Evolutionary conservation across 53 echinoderm and acorn worm genomes (phyloP), one percentile per base, ranked within the genome.

Genomic region (Holothuria scabra): DNA sequence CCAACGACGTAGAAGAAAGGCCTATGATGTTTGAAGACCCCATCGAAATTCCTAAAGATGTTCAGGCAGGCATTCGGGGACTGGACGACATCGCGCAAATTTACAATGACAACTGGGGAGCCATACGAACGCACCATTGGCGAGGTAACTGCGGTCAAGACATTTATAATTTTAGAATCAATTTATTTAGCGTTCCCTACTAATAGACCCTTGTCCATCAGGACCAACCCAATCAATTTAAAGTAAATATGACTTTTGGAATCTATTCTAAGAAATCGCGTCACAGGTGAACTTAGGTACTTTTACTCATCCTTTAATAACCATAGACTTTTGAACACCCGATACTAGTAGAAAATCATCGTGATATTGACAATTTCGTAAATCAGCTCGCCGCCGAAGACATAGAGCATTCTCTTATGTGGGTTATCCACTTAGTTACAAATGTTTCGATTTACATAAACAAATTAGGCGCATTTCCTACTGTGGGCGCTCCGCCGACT

Each of bases 251-350:
- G 58, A 14, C 58, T 14, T 57, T 57, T 20, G 58, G 58, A 20
- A 57, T 57, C 13, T 12, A 14, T n/a, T n/a, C n/a, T n/a, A n/a
- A n/a, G n/a, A n/a, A n/a, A n/a, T n/a, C n/a, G n/a, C n/a, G n/a
- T n/a, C 13, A 57, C 58, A 12, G 20, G 13, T 20, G 20, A 14
- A 57, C 13, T 57, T 5, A 48, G 78, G 0, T 78, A 78, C 56
- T 78, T 55, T 31, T 57, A 78, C 14, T 21, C 55, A 13, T 78
- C 78, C 16, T 14, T 26, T 26, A 78, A 78, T 57, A 78, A 78
- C n/a, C 13, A 16, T n/a, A 14, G 13, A n/a, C n/a, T n/a, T n/a
- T n/a, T 14, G 58, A 57, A 20, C 58, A 20, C 58, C 58, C 58
- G 13, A 20, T 57, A 57, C 13, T 57, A 14, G 58, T 57, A 57